Evolutionary conservation across 2,888 invertebrate genomes (phyloP), one percentile per base, ranked within the genome.

Genomic region (Anodontia alba): DNA sequence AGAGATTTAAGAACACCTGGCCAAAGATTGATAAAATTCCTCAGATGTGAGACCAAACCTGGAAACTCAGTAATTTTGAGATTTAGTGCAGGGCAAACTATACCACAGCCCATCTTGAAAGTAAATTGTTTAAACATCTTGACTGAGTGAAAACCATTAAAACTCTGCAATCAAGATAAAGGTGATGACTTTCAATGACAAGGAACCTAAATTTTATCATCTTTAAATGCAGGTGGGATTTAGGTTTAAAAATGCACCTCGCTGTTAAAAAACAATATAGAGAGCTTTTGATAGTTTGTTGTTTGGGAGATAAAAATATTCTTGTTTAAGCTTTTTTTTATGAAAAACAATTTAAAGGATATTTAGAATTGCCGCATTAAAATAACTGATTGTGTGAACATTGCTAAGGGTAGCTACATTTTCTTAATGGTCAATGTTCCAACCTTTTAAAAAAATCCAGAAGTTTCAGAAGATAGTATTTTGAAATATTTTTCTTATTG

Each of bases 41-140:
- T 33, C 62, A 62, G 62, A 62, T 62, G 62, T 62, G 17, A 62
- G 62, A 62, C 31, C 62, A 62, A 62, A 62, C 62, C 33, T 62
- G 17, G 62, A 62, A 62, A 62, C 62, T 10, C 3, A 62, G 62
- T 62, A 10, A 62, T 62, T 29, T 62, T 23, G 23, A 62, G 62
- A 33, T 62, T 62, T 62, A 62, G 33, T 62, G 62, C 62, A 33
- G 31, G 17, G 62, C 33, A 62, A 62, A 62, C 62, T 29, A 17
- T 33, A 62, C 62, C 33, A 31, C 62, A 62, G 20, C 31, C 62
- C 62, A 62, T 62, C 62, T 62, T 46, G 15, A 54, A 78, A 78
- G 80, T 80, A 75, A 76, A 85, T 81, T 77, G 71, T 70, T 77
- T 68, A 81, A 80, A 80, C 77, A 85, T 73, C 70, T 73, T 31